phyloP scores from a whole-genome alignment of 2,888 invertebrate species.

The Ophion slaviceki region DNA sequence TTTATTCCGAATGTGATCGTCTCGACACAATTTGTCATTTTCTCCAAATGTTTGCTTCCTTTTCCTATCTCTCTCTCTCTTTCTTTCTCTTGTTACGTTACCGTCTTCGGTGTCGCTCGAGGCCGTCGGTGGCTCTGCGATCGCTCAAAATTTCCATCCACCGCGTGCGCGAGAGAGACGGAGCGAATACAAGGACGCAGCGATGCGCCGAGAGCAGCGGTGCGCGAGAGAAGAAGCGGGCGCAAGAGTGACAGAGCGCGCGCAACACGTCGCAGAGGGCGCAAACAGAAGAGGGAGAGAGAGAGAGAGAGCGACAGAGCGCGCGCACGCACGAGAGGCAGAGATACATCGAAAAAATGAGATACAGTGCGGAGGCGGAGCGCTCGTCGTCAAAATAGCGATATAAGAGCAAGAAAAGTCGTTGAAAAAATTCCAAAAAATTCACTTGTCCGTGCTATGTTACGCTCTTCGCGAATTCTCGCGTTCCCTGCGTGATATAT shows the following conservation, averaged over 20 bases:
- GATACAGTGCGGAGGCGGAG: slow-evolving; percentile 73
- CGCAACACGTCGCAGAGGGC: neutral
- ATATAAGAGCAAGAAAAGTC: slow-evolving; percentile 38
- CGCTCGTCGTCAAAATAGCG: slow-evolving; percentile 63
- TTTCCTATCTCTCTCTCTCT: neutral
- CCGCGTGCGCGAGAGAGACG: neutral
- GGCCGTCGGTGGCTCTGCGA: neutral
- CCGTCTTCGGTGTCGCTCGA: neutral
- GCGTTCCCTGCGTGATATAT: neutral
- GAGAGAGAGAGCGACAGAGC: slow-evolving; percentile 60
- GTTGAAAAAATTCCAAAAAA: slow-evolving; percentile 59
- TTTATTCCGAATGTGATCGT: too few species aligned
- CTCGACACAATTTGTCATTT: slow-evolving; percentile 9
- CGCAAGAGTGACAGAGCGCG: neutral
- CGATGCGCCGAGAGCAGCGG: neutral
- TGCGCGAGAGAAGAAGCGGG: neutral
- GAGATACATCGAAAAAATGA: slow-evolving; percentile 72
- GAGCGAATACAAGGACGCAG: neutral
- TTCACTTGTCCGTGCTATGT: neutral
- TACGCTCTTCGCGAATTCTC: slow-evolving; percentile 1
- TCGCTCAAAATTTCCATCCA: neutral
- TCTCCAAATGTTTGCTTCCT: neutral
- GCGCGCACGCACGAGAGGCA: slow-evolving; percentile 31
- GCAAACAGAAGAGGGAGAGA: neutral
- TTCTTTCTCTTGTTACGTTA: neutral